Conservation (phyloP, 1,140 invertebrate genomes). For the Atta colombica region DNA sequence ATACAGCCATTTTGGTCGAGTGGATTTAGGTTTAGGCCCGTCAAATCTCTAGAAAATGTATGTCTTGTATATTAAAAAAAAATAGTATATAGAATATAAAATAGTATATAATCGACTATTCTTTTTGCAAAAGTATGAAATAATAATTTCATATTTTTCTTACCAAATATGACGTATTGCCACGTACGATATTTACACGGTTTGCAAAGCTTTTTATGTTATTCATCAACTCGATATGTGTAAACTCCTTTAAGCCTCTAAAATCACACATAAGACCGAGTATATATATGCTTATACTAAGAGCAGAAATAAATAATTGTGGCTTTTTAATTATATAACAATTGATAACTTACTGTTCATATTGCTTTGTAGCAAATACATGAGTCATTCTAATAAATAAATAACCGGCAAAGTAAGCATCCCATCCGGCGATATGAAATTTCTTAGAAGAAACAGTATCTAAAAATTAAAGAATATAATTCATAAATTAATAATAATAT, state of each 20-base stretch:
- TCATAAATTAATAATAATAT: not conserved
- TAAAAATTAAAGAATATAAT: slow-evolving; percentile 62
- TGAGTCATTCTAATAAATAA: slow-evolving; percentile 88
- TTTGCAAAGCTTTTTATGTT: slow-evolving; percentile 87
- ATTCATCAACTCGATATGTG: slow-evolving; percentile 87
- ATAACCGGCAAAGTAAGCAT: slow-evolving; percentile 91
- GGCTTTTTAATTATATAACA: not conserved
- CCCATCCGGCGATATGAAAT: slow-evolving; percentile 92
- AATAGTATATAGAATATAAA: not conserved
- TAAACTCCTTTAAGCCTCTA: slow-evolving; percentile 83
- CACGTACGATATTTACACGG: slow-evolving; percentile 89
- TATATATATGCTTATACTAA: not conserved
- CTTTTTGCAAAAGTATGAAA: not conserved
- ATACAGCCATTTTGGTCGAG: slow-evolving; percentile 86
- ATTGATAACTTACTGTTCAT: slow-evolving; percentile 71
- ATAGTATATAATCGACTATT: not conserved
- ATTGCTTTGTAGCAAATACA: slow-evolving; percentile 81
- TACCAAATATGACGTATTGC: slow-evolving; percentile 87
- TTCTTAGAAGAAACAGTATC: slow-evolving; percentile 75
- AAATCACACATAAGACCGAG: slow-evolving; percentile 69
- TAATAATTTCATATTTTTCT: slow-evolving; percentile 68
- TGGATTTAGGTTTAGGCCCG: slow-evolving; percentile 86
- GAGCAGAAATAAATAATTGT: not conserved
- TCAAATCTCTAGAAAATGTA: slow-evolving; percentile 85
- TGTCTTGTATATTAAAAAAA: slow-evolving; percentile 46